Evolutionary conservation across 2,113 vertebrate species (phyloP), one percentile per base, ranked within the genome.

Genomic region (Ploceus nigricollis): DNA sequence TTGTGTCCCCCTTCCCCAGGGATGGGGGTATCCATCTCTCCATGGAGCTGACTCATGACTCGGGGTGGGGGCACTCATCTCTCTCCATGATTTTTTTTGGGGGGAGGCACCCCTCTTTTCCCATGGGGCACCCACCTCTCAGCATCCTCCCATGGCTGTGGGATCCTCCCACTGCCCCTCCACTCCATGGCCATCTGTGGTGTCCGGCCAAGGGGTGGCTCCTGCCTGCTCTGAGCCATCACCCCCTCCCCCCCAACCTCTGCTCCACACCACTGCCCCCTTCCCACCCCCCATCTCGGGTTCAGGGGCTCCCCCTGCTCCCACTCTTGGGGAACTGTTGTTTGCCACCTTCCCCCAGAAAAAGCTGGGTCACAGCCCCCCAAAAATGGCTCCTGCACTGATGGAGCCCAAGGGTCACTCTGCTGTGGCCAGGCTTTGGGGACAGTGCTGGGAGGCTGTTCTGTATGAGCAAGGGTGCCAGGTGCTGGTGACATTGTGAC

Each of bases 171-270:
- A 0, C 16, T 72, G 11, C 17, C 42, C 15, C 27, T 63, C 28
- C 13, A 3, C 7, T 3, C 44, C 3, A 0, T 22, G 68, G 33
- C 33, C 35, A 45, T 11, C 25, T 0, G 0, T 17, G 23, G 33
- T 77, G 40, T 70, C 66, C 15, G 8, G 50, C 65, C 4, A 8
- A 53, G 11, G 31, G 27, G 9, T 0, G 7, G 20, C 27, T 69
- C 50, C 63, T 37, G 18, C 44, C 57, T 20, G 44, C 18, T 58
- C 30, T 19, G 7, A 10, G 5, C 47, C 48, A 11, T n/a, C 27
- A 30, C 6, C 37, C 30, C 31, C 23, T 69, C 9, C 31, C 24
- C 28, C 2, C n/a, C 37, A 30, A 18, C 42, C 25, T 35, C 31
- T 17, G 40, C 16, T 56, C 23, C 48, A 6, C 9, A 7, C 23